Conservation (phyloP, 2,888 invertebrate species). For the Pimpla rufipes region DNA sequence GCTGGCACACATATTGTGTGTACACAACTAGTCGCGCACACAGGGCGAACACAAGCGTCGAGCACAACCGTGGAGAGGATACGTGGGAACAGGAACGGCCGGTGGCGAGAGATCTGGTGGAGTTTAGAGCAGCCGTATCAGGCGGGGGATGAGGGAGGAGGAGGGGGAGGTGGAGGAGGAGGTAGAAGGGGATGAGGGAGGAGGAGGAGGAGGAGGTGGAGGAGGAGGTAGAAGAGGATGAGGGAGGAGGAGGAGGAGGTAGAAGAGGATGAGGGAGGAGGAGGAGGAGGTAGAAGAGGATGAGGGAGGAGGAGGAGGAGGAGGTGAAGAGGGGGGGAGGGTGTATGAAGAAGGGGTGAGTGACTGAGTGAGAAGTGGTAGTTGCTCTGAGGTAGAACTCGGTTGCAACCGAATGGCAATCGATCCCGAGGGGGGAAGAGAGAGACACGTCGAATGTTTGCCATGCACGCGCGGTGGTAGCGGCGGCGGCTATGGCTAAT, state of each 20-base stretch:
- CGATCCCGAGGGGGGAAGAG: conserved; percentile 60
- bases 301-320: no score
- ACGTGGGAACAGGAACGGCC: conserved; percentile 52
- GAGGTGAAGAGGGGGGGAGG: conserved; percentile 36
- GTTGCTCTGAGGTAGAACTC: conserved; percentile 27
- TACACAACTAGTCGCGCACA: conserved; percentile 33
- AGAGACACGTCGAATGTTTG: conserved; percentile 54
- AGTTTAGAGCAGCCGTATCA: conserved; percentile 36
- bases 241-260: no score
- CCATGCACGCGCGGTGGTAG: conserved; percentile 21
- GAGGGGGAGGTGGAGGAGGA: no score
- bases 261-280: no score
- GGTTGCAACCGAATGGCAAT: conserved; percentile 65
- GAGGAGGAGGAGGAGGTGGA: no score
- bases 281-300: no score
- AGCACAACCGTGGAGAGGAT: background rate
- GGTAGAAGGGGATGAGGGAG: no score
- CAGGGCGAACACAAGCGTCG: background rate
- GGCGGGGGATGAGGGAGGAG: no score
- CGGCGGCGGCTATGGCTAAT: conserved; percentile 29
- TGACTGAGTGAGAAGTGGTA: conserved; percentile 38
- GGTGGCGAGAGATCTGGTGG: conserved; percentile 55
- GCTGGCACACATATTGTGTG: conserved; percentile 56
- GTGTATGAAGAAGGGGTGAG: no score
- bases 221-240: no score